Percentiles rank a stretch among this genome's conserved stretches.
Evolutionary conservation across 2,797 vertebrate genomes (phyloP).

Genomic region (Oreochromis mossambicus): DNA sequence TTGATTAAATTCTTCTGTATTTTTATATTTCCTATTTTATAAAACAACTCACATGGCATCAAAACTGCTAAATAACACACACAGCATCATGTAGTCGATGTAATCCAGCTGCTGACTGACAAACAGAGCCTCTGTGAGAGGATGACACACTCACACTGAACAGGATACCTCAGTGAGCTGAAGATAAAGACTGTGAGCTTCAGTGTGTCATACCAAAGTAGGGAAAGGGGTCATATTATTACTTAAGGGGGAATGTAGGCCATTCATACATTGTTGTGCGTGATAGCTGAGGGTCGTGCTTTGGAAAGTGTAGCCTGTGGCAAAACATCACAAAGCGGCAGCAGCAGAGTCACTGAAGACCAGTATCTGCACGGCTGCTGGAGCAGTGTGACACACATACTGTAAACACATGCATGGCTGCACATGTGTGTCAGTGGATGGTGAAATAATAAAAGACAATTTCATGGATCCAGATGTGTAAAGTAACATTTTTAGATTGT

Average conservation of each 20-base stretch:
- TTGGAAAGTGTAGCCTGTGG: conserved; percentile 20
- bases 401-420: not conserved
- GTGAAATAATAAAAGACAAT: not conserved
- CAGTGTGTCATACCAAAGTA: not conserved
- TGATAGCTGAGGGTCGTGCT: not conserved
- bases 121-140: not conserved
- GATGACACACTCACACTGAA: not conserved
- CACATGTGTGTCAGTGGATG: not conserved
- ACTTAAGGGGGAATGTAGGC: conserved; percentile 15
- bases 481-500: not conserved
- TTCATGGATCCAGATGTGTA: not conserved
- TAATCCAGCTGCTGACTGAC: not conserved
- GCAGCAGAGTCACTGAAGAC: not conserved
- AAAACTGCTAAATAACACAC: not conserved
- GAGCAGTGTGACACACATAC: not conserved
- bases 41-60: not conserved
- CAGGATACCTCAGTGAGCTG: not conserved
- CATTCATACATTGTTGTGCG: conserved; percentile 13
- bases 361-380: not conserved
- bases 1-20: not conserved
- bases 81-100: not conserved
- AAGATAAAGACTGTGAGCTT: not conserved
- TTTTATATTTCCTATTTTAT: not conserved
- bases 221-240: conserved; percentile 5
- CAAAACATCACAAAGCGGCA: conserved; percentile 16